Conservation (phyloP, 2,888 invertebrate genomes). For the Pediacus dermestoides region DNA sequence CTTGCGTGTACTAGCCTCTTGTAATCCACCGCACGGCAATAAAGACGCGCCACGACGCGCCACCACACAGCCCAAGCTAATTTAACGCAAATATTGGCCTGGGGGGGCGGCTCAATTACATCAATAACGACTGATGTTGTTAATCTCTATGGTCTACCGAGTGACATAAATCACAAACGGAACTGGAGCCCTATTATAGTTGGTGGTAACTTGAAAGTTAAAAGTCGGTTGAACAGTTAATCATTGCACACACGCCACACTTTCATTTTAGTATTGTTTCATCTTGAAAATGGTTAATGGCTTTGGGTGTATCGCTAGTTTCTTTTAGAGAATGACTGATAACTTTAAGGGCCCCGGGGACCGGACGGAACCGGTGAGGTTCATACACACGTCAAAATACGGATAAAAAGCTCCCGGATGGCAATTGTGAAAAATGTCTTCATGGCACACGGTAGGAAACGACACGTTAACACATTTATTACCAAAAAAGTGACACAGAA, state of each 20-base stretch:
- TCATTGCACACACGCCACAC: too few species aligned
- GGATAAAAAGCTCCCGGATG: conserved; percentile 19
- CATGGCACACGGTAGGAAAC: too few species aligned
- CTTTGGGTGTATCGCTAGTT: too few species aligned
- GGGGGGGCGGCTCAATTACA: conserved; percentile 12
- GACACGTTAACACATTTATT: too few species aligned
- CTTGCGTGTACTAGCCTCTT: background rate
- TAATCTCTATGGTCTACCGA: background rate
- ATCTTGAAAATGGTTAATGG: too few species aligned
- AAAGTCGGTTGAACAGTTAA: too few species aligned
- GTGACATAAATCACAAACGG: conserved; percentile 1
- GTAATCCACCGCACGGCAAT: conserved; percentile 1
- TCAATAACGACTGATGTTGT: too few species aligned
- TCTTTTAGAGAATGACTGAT: conserved; percentile 19
- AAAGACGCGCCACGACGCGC: background rate
- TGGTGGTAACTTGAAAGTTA: too few species aligned
- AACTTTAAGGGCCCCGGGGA: conserved; percentile 19
- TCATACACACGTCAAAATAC: conserved; percentile 18
- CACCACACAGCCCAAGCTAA: too few species aligned
- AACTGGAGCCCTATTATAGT: too few species aligned
- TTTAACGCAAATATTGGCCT: conserved; percentile 11
- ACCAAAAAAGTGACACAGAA: too few species aligned
- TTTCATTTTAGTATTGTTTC: too few species aligned
- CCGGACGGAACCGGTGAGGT: conserved; percentile 15
- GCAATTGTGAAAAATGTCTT: conserved; percentile 13